phyloP scores from a whole-genome alignment of 1,140 invertebrate species.

The Drosophila gunungcola region DNA sequence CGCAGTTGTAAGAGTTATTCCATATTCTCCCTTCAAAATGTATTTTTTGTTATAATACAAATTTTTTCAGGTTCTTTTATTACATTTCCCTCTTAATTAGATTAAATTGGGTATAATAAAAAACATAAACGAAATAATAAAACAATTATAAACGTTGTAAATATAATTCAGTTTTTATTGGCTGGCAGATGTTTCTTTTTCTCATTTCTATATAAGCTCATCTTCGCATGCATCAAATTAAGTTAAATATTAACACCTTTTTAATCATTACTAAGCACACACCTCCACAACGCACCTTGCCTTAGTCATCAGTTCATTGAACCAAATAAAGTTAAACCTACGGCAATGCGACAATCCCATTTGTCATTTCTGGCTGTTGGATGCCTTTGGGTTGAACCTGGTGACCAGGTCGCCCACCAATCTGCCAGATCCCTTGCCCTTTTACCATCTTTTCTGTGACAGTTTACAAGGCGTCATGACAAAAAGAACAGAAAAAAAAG shows the following conservation, averaged over 20 bases:
- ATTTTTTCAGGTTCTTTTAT: too few species aligned
- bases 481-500: constrained; percentile 12
- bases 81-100: background rate
- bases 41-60: too few species aligned
- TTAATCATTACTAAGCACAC: constrained; percentile 1
- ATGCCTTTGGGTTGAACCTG: constrained; percentile 27
- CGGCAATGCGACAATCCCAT: constrained; percentile 42
- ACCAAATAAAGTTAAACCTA: constrained; percentile 40
- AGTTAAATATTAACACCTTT: background rate
- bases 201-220: too few species aligned
- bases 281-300: background rate
- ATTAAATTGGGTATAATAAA: background rate
- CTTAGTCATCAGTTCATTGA: constrained; percentile 36
- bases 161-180: too few species aligned
- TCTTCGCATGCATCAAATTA: background rate
- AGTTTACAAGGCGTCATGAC: constrained; percentile 39
- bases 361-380: constrained; percentile 38
- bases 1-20: background rate
- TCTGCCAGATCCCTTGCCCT: constrained; percentile 20
- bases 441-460: constrained; percentile 44
- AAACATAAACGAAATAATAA: background rate
- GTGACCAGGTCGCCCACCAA: constrained; percentile 39
- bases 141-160: background rate
- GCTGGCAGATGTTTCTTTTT: too few species aligned
- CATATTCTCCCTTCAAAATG: background rate